phyloP scores from a whole-genome alignment of 2,797 vertebrate genomes.

The Sus cebifrons region DNA sequence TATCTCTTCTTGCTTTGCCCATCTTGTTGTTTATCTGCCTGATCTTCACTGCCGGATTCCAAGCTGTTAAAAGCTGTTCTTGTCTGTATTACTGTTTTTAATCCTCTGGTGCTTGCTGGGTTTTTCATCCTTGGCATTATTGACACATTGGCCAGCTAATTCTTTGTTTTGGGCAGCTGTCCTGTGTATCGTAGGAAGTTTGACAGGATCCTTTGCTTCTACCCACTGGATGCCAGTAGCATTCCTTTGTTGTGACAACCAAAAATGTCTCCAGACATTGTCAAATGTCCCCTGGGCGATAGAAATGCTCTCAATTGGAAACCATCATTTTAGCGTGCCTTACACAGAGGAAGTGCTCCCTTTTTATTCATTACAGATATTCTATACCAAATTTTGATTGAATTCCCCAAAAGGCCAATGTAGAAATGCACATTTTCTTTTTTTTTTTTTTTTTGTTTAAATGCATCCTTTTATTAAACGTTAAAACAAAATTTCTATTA shows the following conservation, averaged over 20 bases:
- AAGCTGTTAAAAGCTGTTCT: neutral
- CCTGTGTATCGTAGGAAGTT: neutral
- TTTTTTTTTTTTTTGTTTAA: constrained; percentile 13
- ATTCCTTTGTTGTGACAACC: neutral
- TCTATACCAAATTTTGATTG: neutral
- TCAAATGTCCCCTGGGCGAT: neutral
- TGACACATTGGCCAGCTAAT: neutral
- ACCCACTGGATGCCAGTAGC: neutral
- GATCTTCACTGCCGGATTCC: neutral
- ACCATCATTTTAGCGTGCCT: neutral
- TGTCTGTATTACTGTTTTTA: neutral
- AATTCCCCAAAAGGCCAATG: neutral
- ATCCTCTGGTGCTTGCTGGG: neutral
- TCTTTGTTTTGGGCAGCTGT: constrained; percentile 3
- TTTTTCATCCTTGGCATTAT: neutral
- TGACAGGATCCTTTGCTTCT: neutral
- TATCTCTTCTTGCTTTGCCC: neutral
- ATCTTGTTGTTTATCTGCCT: neutral
- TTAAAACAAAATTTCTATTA: constrained; percentile 26
- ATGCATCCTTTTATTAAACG: constrained; percentile 42
- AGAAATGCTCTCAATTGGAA: neutral
- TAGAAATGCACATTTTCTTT: neutral
- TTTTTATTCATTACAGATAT: neutral
- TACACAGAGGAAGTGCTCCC: neutral
- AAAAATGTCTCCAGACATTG: constrained; percentile 20